Evolutionary conservation across 1,140 invertebrate species (phyloP).

Genomic region (Ctenoplectra terminalis): DNA sequence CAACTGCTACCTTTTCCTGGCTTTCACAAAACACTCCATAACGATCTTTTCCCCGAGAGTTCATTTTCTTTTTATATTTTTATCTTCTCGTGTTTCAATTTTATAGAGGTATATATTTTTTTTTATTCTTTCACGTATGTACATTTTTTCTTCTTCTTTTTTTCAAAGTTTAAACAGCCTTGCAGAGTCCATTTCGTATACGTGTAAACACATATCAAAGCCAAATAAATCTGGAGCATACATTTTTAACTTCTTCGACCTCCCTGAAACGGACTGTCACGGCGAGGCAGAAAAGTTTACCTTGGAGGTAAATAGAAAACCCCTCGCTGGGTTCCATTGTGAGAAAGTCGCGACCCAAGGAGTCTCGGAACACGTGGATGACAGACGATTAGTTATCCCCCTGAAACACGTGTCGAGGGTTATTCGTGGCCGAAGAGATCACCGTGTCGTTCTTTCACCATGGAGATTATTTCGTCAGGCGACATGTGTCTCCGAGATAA

Average conservation of each 20-base stretch:
- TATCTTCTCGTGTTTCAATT: too few species aligned
- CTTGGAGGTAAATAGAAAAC: neutral
- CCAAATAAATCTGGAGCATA: neutral
- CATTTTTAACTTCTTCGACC: neutral
- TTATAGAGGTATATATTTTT: too few species aligned
- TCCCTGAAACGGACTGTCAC: neutral
- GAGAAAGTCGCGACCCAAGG: neutral
- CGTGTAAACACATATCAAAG: neutral
- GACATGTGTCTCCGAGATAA: neutral
- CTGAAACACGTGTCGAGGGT: slow-evolving; percentile 6
- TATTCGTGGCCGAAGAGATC: neutral
- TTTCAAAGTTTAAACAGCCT: neutral
- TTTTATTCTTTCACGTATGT: too few species aligned
- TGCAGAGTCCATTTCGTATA: neutral
- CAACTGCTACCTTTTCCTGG: too few species aligned
- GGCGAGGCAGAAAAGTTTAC: neutral
- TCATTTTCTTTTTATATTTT: too few species aligned
- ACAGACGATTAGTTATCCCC: neutral
- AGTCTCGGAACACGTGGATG: neutral
- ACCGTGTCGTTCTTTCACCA: neutral
- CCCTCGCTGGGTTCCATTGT: neutral
- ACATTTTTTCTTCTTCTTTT: too few species aligned
- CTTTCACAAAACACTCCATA: too few species aligned
- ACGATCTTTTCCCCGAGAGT: too few species aligned
- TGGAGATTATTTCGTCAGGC: neutral